Evolutionary conservation across 1,140 invertebrate genomes (phyloP), one percentile per base, ranked within the genome.

Genomic region (Anadara kagoshimensis): DNA sequence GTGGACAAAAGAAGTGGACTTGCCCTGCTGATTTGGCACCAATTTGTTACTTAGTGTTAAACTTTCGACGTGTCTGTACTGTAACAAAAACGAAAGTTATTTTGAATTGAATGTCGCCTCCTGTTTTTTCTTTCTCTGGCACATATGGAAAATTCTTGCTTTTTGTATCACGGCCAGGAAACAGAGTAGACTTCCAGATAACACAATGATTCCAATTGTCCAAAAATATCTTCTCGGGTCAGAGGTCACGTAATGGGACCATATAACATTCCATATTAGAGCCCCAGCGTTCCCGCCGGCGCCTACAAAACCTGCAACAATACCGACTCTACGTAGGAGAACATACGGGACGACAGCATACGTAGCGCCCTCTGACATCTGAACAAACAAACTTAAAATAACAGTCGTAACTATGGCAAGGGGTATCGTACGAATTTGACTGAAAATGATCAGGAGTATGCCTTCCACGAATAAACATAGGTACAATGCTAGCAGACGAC

Each of bases 401-500:
- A 61, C 24, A 12, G 41, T 14, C 5, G 14, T 29, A 14, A 61
- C 5, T 18, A 61, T 36, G 16, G 58, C 58, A 5, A 26, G 16
- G 10, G 58, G 29, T 22, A 61, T 61, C 2, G 58, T 29, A 5
- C 12, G 26, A 22, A 61, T 61, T 10, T 61, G 58, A 61, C 58
- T 61, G 29, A 61, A 61, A 3, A 61, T 43, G 10, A 61, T 61
- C 29, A 61, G 20, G 24, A 36, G 26, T 36, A 43, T 12, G 3
- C 58, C 58, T 61, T 61, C 58, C n/a, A 22, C 36, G 11, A 20
- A 22, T 14, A 66, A n/a, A 18, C 64, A 66, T n/a, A 66, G 26
- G 5, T 16, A 2, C 12, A 53, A 49, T 20, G 47, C 64, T 0
- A 66, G 47, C 18, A 66, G n/a, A 22, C 64, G 47, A 11, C 64